These are phyloP conservation scores for Podilymbus podiceps DNA, from an alignment of 2,113 vertebrate genomes.

Conservation along the genomic window DNA sequence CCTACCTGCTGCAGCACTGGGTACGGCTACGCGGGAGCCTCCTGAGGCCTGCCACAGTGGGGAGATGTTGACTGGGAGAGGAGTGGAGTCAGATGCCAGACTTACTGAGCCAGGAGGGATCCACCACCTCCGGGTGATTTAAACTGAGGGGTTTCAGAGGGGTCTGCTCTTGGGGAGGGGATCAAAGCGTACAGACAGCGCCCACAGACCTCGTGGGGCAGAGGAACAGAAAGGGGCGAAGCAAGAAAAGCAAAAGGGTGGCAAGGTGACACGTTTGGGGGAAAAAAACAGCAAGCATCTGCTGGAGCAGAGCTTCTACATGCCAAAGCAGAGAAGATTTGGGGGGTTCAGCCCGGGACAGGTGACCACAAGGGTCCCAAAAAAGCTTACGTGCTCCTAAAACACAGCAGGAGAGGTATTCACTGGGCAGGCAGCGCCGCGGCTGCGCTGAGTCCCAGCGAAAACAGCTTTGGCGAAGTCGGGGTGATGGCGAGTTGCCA, in stretches of 20 bases:
- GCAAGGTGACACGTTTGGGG: not conserved
- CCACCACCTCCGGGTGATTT: accelerated
- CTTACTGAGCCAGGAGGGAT: not conserved
- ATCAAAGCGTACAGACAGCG: not conserved
- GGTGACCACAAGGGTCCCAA: not conserved
- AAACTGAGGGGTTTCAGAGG: accelerated
- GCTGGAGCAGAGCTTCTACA: not conserved
- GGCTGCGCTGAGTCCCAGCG: accelerated
- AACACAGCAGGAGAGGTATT: not conserved
- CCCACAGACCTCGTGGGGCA: accelerated
- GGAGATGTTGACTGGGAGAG: accelerated
- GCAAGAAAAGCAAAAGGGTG: not conserved
- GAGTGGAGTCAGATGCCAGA: accelerated
- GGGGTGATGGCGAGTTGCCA: accelerated
- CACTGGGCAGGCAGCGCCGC: accelerated
- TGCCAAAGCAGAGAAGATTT: not conserved
- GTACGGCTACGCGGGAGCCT: not conserved
- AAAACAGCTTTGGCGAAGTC: not conserved
- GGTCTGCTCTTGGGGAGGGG: not conserved
- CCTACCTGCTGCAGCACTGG: not conserved
- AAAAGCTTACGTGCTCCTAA: not conserved
- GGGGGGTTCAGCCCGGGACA: not conserved
- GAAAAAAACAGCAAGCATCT: not conserved
- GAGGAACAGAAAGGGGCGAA: not conserved
- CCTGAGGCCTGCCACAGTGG: not conserved